A percentile compares a stretch with the other conserved stretches of the same genome.
phyloP scores from a whole-genome alignment of 2,113 vertebrate species.

The Indicator maculatus region DNA sequence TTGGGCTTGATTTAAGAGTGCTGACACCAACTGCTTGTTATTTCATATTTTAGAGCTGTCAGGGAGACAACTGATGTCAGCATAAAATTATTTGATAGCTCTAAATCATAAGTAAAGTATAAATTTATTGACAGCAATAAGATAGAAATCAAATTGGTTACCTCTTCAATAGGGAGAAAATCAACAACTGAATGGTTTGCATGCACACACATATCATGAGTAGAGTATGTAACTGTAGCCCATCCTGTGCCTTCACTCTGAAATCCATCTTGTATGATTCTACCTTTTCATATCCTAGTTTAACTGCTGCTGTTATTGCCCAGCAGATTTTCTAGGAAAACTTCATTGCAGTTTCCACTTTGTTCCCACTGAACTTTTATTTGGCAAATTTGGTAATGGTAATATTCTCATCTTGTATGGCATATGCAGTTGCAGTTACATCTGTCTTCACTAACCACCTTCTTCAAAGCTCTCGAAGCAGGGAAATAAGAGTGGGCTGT shows the following conservation, averaged over 20 bases:
- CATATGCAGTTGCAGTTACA: not conserved
- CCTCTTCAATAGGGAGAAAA: constrained; percentile 3
- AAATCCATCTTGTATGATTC: not conserved
- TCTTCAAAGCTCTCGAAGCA: not conserved
- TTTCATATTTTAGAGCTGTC: constrained; percentile 88
- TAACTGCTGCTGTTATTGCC: not conserved
- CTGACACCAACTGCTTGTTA: constrained; percentile 89
- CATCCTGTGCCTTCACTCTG: not conserved
- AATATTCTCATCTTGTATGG: not conserved
- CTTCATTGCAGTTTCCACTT: not conserved
- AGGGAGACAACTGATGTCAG: constrained; percentile 84
- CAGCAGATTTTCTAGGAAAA: constrained; percentile 8
- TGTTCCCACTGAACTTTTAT: not conserved
- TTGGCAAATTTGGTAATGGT: not conserved
- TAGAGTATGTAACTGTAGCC: not conserved
- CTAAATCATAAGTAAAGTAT: constrained; percentile 67
- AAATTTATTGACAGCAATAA: constrained; percentile 73
- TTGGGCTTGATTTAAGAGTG: constrained; percentile 83
- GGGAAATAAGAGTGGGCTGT: not conserved
- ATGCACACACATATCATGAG: not conserved
- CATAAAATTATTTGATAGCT: constrained; percentile 82
- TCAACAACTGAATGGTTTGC: not conserved
- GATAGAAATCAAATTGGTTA: constrained; percentile 58
- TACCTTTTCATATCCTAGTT: not conserved
- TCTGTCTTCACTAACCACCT: not conserved